phyloP scores from a whole-genome alignment of 1,140 invertebrate genomes.

The Luehdorfia chinensis region DNA sequence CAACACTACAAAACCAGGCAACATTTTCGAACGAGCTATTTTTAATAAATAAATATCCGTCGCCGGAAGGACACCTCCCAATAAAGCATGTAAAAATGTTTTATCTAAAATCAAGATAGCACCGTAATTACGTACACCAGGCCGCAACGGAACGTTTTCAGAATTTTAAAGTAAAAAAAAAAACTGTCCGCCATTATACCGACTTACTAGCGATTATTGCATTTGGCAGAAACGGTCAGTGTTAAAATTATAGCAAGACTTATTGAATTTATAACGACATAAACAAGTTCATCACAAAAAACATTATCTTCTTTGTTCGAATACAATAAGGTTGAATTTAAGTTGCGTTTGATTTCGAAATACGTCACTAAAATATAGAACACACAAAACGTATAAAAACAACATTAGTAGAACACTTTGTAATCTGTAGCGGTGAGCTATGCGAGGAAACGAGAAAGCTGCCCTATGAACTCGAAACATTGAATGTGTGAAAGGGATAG shows the following conservation, averaged over 20 bases:
- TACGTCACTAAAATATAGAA: constrained; percentile 37
- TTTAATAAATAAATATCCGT: constrained; percentile 24
- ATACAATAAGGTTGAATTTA: constrained; percentile 26
- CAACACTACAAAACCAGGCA: constrained; percentile 3
- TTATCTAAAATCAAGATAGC: constrained; percentile 68
- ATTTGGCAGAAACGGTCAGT: constrained; percentile 55
- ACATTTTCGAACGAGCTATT: constrained; percentile 7
- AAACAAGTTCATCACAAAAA: neutral
- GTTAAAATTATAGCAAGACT: constrained; percentile 51
- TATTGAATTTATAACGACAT: constrained; percentile 20
- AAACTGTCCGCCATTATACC: constrained; percentile 45
- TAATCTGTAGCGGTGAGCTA: constrained; percentile 60
- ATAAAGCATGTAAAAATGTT: constrained; percentile 49
- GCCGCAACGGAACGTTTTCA: constrained; percentile 49
- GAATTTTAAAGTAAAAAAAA: constrained; percentile 49
- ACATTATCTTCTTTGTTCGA: constrained; percentile 25
- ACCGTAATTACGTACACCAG: constrained; percentile 54
- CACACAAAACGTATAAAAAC: constrained; percentile 59
- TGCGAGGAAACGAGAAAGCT: constrained; percentile 38
- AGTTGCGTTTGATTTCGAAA: constrained; percentile 18
- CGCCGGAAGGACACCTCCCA: constrained; percentile 42
- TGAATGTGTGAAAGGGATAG: constrained; percentile 38
- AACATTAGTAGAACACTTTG: constrained; percentile 59
- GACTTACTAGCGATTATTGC: constrained; percentile 52
- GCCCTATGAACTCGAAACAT: constrained; percentile 1